Evolutionary conservation across 2,888 invertebrate genomes (phyloP), one percentile per base, ranked within the genome.

Genomic region (Dascillus cervinus): DNA sequence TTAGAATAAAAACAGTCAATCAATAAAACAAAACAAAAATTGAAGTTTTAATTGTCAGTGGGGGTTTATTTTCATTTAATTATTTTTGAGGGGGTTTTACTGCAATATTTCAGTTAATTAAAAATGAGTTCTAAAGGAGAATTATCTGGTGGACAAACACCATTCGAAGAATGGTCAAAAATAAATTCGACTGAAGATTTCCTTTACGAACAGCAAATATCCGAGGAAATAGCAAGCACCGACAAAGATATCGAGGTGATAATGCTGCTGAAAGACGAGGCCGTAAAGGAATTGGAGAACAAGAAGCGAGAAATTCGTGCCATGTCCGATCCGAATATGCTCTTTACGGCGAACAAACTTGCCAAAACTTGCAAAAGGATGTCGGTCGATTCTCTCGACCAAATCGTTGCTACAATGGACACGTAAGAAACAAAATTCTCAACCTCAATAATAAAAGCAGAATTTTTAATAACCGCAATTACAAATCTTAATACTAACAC

Each of bases 141-240:
- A n/a, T n/a, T n/a, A n/a, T n/a, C n/a, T n/a, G n/a, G n/a, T n/a
- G n/a, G n/a, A n/a, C n/a, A n/a, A n/a, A n/a, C n/a, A n/a, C n/a
- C n/a, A n/a, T n/a, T n/a, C n/a, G n/a, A n/a, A n/a, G n/a, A n/a
- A n/a, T n/a, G n/a, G n/a, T n/a, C n/a, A n/a, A n/a, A n/a, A n/a
- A n/a, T n/a, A n/a, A n/a, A n/a, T n/a, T n/a, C n/a, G n/a, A n/a
- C n/a, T n/a, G 15, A 28, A 10, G 21, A 32, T 15, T 11, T 17
- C n/a, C 1, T 72, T 72, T 3, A 68, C 68, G 0, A 71, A 69
- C 32, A 34, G 11, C 34, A 27, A 23, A 15, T 40, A 5, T 27
- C 26, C 8, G 21, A 23, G 8, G 32, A 28, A 13, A 32, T 45
- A 2, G 28, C 38, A 29, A 33, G 32, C 4, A 23, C 42, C 8